Conservation (phyloP, 2,888 invertebrate species). For the Tuberolachnus salignus region DNA sequence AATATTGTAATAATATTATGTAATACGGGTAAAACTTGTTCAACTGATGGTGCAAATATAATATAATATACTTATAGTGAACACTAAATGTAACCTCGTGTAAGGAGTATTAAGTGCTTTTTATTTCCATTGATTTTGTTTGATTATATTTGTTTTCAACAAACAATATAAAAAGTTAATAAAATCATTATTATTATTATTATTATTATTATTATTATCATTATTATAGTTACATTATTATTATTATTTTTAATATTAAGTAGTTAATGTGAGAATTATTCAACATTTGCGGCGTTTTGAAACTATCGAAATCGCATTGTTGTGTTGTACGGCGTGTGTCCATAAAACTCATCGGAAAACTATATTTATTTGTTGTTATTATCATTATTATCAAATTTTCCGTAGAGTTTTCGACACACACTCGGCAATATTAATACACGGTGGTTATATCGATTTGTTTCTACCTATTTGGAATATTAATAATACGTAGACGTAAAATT, state of each 20-base stretch:
- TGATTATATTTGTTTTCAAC: constrained; percentile 6
- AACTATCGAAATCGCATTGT: constrained; percentile 2
- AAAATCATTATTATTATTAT: not conserved
- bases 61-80: constrained; percentile 44
- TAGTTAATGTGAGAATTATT: constrained; percentile 31
- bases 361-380: not conserved
- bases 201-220: constrained; percentile 27
- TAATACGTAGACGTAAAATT: not conserved
- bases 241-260: constrained; percentile 37
- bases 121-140: constrained; percentile 39
- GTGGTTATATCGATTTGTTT: no score
- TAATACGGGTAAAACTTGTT: constrained; percentile 51
- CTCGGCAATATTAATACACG: no score
- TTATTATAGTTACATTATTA: constrained; percentile 31
- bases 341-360: constrained; percentile 8
- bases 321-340: not conserved
- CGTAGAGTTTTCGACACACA: no score
- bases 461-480: not conserved
- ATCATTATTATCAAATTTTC: no score
- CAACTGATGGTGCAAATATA: constrained; percentile 52
- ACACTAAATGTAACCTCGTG: constrained; percentile 42
- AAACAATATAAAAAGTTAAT: no score
- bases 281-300: constrained; percentile 17
- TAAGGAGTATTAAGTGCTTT: constrained; percentile 38
- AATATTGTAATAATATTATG: constrained; percentile 12